Evolutionary conservation across 2,888 invertebrate species (phyloP), one percentile per base, ranked within the genome.

Genomic region (Lottia scabra): DNA sequence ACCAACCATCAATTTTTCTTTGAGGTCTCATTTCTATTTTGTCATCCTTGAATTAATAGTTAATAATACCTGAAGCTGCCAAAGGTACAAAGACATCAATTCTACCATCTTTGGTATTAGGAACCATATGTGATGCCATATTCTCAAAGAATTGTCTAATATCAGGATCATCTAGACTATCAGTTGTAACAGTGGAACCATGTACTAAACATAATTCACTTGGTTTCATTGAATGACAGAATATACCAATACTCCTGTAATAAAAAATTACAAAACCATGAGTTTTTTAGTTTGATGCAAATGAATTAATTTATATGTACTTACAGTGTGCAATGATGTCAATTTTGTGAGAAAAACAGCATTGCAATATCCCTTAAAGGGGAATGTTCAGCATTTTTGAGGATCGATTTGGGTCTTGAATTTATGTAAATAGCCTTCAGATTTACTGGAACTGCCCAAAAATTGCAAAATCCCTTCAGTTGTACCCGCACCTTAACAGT

Each of bases 241-340:
- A 87, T 44, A 88, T 72, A 43, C 87, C 89, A 27, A 89, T 80
- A 75, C 88, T 88, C 85, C 89, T 89, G 78, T 12, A 80, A 74
- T n/a, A n/a, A n/a, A 68, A 2, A 65, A 26, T 64, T 19, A 23
- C 10, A n/a, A 56, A 19, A 5, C 16, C 5, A 56, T 56, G 27
- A 2, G 26, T 26, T 45, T 27, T 1, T 23, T 19, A 19, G 45
- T 5, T 16, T 26, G 27, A 15, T 3, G n/a, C 6, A 30, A 15
- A 65, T 30, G 27, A 27, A 2, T 30, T 30, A 30, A 30, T 30
- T 30, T 30, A 5, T n/a, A n/a, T n/a, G n/a, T n/a, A n/a, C n/a
- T n/a, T n/a, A n/a, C 30, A 4, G 30, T 30, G 30, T 30, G 30
- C 30, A 30, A 30, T 30, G 30, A 30, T 30, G 38, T 8, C n/a